These are phyloP conservation scores for Lethrus apterus DNA, from an alignment of 1,140 invertebrate genomes.

Conservation along the genomic window DNA sequence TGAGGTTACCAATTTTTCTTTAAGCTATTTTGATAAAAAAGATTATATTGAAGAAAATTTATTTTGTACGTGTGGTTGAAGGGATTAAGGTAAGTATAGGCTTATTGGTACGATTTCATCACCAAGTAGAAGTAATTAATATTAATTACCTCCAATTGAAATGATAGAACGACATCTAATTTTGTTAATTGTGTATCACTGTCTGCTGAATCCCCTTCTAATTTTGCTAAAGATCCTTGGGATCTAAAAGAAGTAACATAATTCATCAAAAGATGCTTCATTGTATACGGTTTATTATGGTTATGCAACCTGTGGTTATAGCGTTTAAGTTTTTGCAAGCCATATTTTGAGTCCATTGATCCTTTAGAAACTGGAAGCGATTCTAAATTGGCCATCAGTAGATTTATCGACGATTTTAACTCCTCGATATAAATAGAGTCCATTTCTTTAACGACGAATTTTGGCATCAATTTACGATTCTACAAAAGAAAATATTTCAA, in stretches of 20 bases:
- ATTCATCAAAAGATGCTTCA: slow-evolving; percentile 43
- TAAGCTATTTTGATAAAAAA: no score
- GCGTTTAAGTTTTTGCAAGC: slow-evolving; percentile 86
- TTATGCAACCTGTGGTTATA: slow-evolving; percentile 84
- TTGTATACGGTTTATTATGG: slow-evolving; percentile 43
- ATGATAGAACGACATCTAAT: slow-evolving; percentile 93
- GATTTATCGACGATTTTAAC: slow-evolving; percentile 93
- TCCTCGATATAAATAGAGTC: slow-evolving; percentile 99
- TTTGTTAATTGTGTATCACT: slow-evolving; percentile 87
- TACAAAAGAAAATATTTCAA: slow-evolving; percentile 42
- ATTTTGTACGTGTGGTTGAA: no score
- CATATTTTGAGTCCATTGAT: slow-evolving; percentile 95
- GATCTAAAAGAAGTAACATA: slow-evolving; percentile 59
- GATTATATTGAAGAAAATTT: no score
- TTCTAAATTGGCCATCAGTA: slow-evolving; percentile 98
- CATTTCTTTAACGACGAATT: slow-evolving; percentile 99
- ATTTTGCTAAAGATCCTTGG: slow-evolving; percentile 86
- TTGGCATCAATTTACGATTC: slow-evolving; percentile 96
- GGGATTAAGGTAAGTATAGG: no score
- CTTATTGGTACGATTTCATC: no score
- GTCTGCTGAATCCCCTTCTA: slow-evolving; percentile 86
- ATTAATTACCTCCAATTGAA: slow-evolving; percentile 90
- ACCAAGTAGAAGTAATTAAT: no score
- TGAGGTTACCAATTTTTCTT: no score
- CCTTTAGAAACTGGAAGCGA: slow-evolving; percentile 97